Base-by-base conservation (phyloP, 2,888 invertebrate genomes). In the Noctua pronuba region DNA sequence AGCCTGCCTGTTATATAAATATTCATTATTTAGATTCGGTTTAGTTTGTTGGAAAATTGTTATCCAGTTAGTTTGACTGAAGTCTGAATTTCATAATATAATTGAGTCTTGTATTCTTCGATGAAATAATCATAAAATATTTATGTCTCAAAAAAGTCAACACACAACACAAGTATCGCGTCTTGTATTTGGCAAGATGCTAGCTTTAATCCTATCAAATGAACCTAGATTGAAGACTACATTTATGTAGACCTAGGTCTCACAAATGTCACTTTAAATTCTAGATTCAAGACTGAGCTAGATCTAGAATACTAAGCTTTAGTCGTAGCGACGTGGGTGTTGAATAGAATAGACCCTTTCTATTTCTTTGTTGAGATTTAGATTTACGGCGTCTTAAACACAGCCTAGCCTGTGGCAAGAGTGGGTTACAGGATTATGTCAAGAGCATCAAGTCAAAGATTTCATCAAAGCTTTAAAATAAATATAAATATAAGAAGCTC, bases 211-310 rank as follows among this genome's bases (percentile, higher is more conserved):
- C 4, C 21, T 62, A n/a, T n/a, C 65, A 38, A 41, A 65, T 65
- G 41, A 65, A n/a, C 18, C 41, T 65, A 21, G 41, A 65, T 65
- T 41, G 13, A 38, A 38, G n/a, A n/a, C 64, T n/a, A 64, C 64
- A 64, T 64, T 24, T 24, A 38, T 64, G 18, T 38, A 41, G 41
- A 8, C 24, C 41, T 28, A 28, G 65, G n/a, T 28, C 41, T 41
- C 65, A 65, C 41, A 65, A 65, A 65, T 10, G 65, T 65, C 41
- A 41, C 65, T 65, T 65, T 65, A 65, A 65, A 65, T 65, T 65
- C 65, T 28, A 41, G n/a, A 28, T 65, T 65, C 65, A 41, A 28
- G 41, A 41, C 41, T 28, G 41, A 41, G 41, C n/a, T 41, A 41
- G 41, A 28, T 65, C 65, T 65, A n/a, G n/a, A 65, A 41, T 65